Conservation (phyloP, 2,888 invertebrate genomes). For the Diarsia rubi region DNA sequence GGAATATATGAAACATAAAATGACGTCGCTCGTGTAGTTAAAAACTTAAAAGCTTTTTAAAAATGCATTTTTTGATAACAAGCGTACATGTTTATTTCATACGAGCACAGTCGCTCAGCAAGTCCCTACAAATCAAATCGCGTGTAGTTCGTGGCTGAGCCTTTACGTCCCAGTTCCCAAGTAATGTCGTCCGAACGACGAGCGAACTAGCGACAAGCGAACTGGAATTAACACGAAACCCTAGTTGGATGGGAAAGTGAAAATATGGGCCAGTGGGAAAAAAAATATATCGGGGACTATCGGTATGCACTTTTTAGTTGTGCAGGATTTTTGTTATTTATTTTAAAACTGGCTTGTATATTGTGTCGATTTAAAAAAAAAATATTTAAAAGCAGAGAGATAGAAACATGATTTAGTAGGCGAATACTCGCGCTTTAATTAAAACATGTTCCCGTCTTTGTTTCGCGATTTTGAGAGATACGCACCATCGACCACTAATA, state of each 20-base stretch:
- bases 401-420: not conserved
- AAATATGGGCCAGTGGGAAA: slow-evolving; percentile 52
- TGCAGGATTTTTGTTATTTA: not conserved
- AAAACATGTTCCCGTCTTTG: not conserved
- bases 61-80: not conserved
- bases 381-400: not conserved
- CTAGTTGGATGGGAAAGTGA: slow-evolving; percentile 39
- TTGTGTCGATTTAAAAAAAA: not conserved
- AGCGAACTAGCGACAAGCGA: slow-evolving; percentile 60
- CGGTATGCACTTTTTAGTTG: slow-evolving; percentile 6
- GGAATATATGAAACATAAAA: no score
- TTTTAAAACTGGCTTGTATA: not conserved
- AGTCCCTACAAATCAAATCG: not conserved
- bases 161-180: slow-evolving; percentile 51
- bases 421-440: not conserved
- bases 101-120: not conserved
- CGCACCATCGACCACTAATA: no score
- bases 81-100: not conserved
- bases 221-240: slow-evolving; percentile 68
- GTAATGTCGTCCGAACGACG: slow-evolving; percentile 49
- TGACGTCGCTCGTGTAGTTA: not conserved
- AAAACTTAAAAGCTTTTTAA: no score
- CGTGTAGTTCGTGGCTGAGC: not conserved
- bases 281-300: slow-evolving; percentile 27
- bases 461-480: not conserved